Evolutionary conservation across 2,888 invertebrate genomes (phyloP).

Genomic region (Sarcophaga subvicina): DNA sequence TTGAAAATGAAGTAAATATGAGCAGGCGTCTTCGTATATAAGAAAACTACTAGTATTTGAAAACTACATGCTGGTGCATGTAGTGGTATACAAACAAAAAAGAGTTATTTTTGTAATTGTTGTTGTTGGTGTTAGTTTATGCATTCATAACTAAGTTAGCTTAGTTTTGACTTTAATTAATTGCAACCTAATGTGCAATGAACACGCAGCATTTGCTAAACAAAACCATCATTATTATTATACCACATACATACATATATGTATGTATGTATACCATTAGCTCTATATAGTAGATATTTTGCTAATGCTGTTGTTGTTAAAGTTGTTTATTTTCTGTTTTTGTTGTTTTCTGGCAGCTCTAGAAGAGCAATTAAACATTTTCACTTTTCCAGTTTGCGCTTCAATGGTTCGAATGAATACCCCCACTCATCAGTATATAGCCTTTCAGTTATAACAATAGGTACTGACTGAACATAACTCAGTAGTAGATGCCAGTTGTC

Average conservation of each 20-base stretch:
- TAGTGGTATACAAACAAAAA: slow-evolving; percentile 3
- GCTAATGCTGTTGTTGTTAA: neutral
- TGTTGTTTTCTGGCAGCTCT: slow-evolving; percentile 42
- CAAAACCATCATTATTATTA: slow-evolving; percentile 41
- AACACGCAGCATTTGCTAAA: slow-evolving; percentile 68
- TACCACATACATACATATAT: neutral
- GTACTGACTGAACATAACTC: neutral
- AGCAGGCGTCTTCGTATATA: slow-evolving; percentile 9
- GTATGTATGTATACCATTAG: neutral
- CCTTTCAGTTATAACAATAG: slow-evolving; percentile 11
- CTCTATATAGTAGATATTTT: slow-evolving; percentile 5
- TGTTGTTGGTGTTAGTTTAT: slow-evolving; percentile 40
- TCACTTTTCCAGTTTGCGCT: slow-evolving; percentile 66
- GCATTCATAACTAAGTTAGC: slow-evolving; percentile 52
- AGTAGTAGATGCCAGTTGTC: neutral
- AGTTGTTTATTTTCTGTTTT: slow-evolving; percentile 10
- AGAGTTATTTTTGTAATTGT: slow-evolving; percentile 13
- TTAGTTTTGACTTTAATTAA: slow-evolving; percentile 68
- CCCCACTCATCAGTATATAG: neutral
- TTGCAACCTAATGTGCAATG: slow-evolving; percentile 68
- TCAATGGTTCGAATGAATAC: slow-evolving; percentile 48
- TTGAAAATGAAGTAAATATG: neutral
- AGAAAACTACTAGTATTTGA: slow-evolving; percentile 20
- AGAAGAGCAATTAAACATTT: slow-evolving; percentile 67
- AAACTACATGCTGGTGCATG: slow-evolving; percentile 37